phyloP scores from a whole-genome alignment of 2,113 vertebrate genomes.

The Grammomys dolichurus region DNA sequence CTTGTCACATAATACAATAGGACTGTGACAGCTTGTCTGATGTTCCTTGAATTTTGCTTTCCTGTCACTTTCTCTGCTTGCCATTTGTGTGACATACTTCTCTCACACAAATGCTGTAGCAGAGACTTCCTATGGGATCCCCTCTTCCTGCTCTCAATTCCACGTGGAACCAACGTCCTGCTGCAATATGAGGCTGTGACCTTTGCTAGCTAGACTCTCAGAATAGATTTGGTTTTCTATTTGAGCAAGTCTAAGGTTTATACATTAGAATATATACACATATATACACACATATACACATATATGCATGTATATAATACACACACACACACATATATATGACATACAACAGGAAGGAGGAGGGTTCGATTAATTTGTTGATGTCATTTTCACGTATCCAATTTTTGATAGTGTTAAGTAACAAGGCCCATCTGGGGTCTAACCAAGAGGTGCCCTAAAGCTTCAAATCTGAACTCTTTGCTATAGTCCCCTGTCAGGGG shows the following conservation, averaged over 20 bases:
- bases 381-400: neutral
- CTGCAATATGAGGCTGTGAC: neutral
- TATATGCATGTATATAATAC: too few species aligned
- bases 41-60: neutral
- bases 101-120: neutral
- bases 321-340: neutral
- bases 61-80: neutral
- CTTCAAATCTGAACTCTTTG: neutral
- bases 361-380: rapidly evolving
- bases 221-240: neutral
- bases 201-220: neutral
- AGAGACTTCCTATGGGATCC: neutral
- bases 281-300: neutral
- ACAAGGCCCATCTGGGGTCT: too few species aligned
- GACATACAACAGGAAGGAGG: neutral
- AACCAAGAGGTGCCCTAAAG: neutral
- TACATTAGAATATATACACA: neutral
- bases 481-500: neutral
- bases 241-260: neutral
- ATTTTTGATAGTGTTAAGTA: neutral
- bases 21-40: neutral
- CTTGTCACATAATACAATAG: neutral
- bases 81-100: neutral
- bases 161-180: too few species aligned
- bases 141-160: neutral